Base-by-base conservation (phyloP, 2,797 vertebrate species). In the Apogon hyalosoma region DNA sequence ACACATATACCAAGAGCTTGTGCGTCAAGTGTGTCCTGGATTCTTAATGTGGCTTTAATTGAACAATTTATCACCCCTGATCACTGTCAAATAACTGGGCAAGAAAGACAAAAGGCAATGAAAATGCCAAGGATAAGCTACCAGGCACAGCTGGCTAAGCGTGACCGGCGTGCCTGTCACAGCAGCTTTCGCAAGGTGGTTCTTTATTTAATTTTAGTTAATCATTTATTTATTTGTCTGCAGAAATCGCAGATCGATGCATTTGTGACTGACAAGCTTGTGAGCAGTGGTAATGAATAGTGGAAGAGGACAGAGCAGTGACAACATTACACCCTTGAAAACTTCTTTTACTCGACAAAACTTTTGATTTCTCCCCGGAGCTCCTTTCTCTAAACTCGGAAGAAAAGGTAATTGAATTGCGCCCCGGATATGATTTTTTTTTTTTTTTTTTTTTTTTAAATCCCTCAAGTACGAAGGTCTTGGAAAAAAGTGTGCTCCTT, bases 1-100 rank as follows among this genome's bases (percentile, higher is more conserved):
- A 84, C 82, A 80, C 70, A 24, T 75, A 82, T 60, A 84, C 82
- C 80, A 45, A 76, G 82, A 87, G 75, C 75, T 80, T 63, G 56
- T 36, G 33, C 38, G 11, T 89, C 79, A 65, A 77, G 67, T 73
- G 58, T 82, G 75, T 74, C 84, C 74, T 72, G 75, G 88, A 72
- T 86, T 81, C 78, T 88, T 88, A 92, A 92, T 89, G 85, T 82
- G 69, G 75, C 80, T 87, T 87, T 93, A 88, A 91, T 91, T 92
- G 85, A 91, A 92, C 88, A 82, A 92, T 93, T 92, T 80, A 93
- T 92, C 89, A 89, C 59, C 69, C 48, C 72, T 83, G 87, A 92
- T 92, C 86, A 87, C 83, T 89, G 91, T 91, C 92, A 89, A 75
- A 83, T 68, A 80, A 81, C 65, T 75, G 66, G 66, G 65, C 63